Conservation (phyloP, 2,797 vertebrate genomes). For the Nyctibius grandis region DNA sequence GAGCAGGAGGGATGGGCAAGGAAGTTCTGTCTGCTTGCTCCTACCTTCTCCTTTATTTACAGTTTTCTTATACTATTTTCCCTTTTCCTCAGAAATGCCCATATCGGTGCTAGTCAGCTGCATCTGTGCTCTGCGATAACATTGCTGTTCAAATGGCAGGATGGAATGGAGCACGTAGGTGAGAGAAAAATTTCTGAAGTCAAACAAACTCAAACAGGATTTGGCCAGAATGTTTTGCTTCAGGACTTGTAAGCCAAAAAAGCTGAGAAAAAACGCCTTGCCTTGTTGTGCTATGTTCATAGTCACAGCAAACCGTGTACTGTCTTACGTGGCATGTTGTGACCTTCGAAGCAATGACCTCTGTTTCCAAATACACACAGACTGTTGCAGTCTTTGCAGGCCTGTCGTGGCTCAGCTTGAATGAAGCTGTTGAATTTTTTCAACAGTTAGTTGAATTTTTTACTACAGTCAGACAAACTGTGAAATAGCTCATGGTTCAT, state of each 20-base stretch:
- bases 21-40: not conserved
- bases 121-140: not conserved
- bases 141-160: not conserved
- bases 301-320: not conserved
- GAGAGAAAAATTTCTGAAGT: not conserved
- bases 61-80: not conserved
- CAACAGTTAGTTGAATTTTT: not conserved
- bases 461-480: too few species aligned
- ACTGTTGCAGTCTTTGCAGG: not conserved
- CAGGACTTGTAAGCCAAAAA: not conserved
- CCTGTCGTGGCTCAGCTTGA: not conserved
- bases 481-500: not conserved
- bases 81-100: not conserved
- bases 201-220: not conserved
- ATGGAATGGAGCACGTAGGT: not conserved
- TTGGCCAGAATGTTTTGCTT: not conserved
- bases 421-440: too few species aligned
- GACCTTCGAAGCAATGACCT: not conserved
- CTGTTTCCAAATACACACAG: not conserved
- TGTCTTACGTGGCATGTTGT: not conserved
- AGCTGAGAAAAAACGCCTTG: accelerated
- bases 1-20: not conserved
- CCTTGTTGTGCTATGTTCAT: not conserved
- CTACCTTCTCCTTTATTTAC: not conserved
- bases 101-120: not conserved